Conservation (phyloP, 64 coral and sea anemone species). For the Acropora tenuis region DNA sequence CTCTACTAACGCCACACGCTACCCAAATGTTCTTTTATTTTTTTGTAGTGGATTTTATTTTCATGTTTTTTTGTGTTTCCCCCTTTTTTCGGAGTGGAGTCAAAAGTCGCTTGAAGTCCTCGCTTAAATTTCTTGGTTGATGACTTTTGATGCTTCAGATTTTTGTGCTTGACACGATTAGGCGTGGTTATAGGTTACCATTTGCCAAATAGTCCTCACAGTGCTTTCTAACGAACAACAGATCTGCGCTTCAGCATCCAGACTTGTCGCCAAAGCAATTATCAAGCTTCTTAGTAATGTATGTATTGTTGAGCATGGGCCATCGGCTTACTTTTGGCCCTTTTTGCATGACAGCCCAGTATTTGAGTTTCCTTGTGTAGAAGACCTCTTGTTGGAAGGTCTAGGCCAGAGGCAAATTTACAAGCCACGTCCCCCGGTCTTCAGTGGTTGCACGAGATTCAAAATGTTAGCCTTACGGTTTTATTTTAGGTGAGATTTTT, state of each 20-base stretch:
- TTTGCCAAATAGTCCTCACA: not conserved
- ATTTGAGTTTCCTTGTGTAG: not conserved
- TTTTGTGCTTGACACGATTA: conserved; percentile 59
- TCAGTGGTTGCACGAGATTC: not conserved
- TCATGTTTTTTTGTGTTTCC: conserved; percentile 4
- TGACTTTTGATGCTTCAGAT: conserved; percentile 30
- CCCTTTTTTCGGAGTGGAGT: conserved; percentile 11
- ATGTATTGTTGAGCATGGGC: not conserved
- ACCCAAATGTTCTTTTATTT: conserved; percentile 26
- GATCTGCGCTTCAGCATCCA: not conserved
- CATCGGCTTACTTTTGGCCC: not conserved
- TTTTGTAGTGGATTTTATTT: not conserved
- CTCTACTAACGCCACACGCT: conserved; percentile 19
- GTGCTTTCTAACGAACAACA: not conserved
- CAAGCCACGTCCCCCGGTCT: not conserved
- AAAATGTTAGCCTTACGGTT: not conserved
- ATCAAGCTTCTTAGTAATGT: not conserved
- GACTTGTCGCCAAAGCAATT: not conserved
- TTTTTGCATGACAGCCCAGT: not conserved
- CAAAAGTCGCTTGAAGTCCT: conserved; percentile 27
- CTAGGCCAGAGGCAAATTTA: not conserved
- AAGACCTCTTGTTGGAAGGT: not conserved
- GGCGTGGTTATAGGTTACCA: conserved; percentile 13
- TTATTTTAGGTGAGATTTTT: no score
- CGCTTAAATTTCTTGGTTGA: conserved; percentile 31